phyloP scores from a whole-genome alignment of 2,797 vertebrate genomes.

The Lagocephalus sceleratus region DNA sequence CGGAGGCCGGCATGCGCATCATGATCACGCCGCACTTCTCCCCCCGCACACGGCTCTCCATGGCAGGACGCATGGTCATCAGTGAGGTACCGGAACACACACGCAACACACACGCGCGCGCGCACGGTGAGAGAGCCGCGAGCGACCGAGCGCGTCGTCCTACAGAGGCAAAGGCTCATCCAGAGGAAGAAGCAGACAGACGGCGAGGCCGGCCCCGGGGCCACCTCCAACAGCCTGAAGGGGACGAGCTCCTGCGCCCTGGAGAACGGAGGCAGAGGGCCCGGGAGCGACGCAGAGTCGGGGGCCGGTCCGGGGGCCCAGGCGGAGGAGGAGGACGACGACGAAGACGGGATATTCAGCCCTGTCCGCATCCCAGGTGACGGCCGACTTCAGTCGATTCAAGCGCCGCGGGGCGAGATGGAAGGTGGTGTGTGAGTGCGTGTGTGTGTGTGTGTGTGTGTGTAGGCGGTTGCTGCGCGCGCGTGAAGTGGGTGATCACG shows the following conservation, averaged over 20 bases:
- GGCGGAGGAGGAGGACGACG: slow-evolving; percentile 66
- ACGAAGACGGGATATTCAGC: slow-evolving; percentile 63
- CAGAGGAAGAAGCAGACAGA: slow-evolving; percentile 52
- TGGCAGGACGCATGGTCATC: slow-evolving; percentile 81
- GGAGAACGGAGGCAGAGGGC: slow-evolving; percentile 72
- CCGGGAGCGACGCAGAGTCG: slow-evolving; percentile 42
- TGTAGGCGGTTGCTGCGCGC: slow-evolving; percentile 62
- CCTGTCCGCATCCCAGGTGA: slow-evolving; percentile 76
- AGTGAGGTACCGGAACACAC: slow-evolving; percentile 67
- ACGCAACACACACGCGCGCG: too few species aligned
- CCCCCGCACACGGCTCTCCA: slow-evolving; percentile 78
- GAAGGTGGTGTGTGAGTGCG: too few species aligned
- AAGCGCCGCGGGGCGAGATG: too few species aligned
- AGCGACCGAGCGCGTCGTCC: background rate
- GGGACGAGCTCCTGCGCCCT: slow-evolving; percentile 61
- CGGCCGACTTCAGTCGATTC: background rate
- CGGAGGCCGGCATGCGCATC: slow-evolving; percentile 77
- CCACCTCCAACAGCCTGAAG: slow-evolving; percentile 63
- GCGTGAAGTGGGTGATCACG: slow-evolving; percentile 76
- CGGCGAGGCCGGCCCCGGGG: slow-evolving; percentile 30
- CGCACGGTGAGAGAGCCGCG: too few species aligned
- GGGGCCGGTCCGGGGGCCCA: slow-evolving; percentile 51
- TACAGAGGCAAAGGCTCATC: slow-evolving; percentile 76
- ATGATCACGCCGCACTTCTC: slow-evolving; percentile 84
- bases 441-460: too few species aligned